Evolutionary conservation across 2,888 invertebrate genomes (phyloP), one percentile per base, ranked within the genome.

Genomic region (Sycophila texana): DNA sequence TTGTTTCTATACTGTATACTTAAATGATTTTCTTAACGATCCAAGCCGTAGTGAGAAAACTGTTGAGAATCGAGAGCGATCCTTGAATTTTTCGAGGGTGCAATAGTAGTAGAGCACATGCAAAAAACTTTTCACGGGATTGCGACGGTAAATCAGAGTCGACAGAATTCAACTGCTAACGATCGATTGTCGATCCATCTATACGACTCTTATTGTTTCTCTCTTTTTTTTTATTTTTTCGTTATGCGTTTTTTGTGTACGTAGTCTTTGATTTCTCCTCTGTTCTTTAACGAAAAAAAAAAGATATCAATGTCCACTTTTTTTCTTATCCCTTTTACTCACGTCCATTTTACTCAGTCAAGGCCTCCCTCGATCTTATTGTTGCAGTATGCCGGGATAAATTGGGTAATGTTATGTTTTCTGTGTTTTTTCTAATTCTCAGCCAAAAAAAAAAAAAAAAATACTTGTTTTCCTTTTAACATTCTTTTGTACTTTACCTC

Each of bases 301-400:
- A 26, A 26, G 26, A 39, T 39, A 39, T 70, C 68, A 57, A 68
- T 53, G 49, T 77, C 58, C 49, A 77, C 10, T 58, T 58, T 58
- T 58, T 67, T 51, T 75, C 55, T 75, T 26, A 78, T 68, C 74
- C 39, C 67, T 51, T 57, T 26, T 7, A 55, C 16, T 75, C 74
- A 72, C 53, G 16, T 49, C 72, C 74, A 72, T 67, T 39, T 39
- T 39, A 39, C 20, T 72, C 58, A 63, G 77, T 70, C 57, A 74
- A 81, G 79, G 67, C 71, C 80, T 78, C 80, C 82, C 82, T 83
- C 72, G 85, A 84, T 84, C 80, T 83, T 85, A 84, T 88, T 86
- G 85, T 86, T 88, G 83, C 87, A 88, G 88, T 88, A 86, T 85
- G 86, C 87, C 86, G 86, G 88, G 86, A 88, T 85, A 82, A 86